These are phyloP conservation scores for Hypanus sabinus DNA, from an alignment of 2,113 vertebrate genomes.

Conservation along the genomic window DNA sequence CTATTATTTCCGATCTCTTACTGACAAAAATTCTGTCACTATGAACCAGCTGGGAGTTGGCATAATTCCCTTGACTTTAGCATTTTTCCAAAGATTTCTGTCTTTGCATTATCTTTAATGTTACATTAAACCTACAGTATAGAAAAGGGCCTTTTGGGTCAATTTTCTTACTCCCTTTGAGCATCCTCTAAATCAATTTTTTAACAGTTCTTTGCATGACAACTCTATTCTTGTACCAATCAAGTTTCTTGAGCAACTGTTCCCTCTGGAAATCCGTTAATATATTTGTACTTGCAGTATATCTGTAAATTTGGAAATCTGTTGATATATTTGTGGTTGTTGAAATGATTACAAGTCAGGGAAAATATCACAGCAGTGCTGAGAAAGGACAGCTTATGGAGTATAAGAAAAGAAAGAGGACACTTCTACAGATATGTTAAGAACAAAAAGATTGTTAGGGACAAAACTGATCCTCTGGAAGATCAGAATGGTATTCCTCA, in stretches of 20 bases:
- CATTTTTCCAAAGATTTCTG: not conserved
- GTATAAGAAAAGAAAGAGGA: too few relatives aligned
- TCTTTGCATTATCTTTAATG: too few relatives aligned
- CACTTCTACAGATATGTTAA: too few relatives aligned
- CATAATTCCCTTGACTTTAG: not conserved
- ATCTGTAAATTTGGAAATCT: too few relatives aligned
- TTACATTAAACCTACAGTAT: not conserved
- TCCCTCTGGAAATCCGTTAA: not conserved
- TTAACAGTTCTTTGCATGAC: not conserved
- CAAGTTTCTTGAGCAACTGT: not conserved
- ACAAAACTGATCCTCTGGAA: too few relatives aligned
- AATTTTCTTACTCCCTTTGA: not conserved
- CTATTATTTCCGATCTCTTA: too few relatives aligned
- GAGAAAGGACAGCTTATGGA: too few relatives aligned
- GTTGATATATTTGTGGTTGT: too few relatives aligned
- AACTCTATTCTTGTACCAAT: not conserved
- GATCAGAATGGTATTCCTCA: too few relatives aligned
- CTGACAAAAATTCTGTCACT: not conserved
- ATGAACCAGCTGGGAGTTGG: not conserved
- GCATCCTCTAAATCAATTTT: not conserved
- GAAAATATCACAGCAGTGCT: too few relatives aligned
- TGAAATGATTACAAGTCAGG: too few relatives aligned
- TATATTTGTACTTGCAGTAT: not conserved
- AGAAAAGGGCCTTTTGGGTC: not conserved
- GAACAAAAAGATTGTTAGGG: too few relatives aligned